These are phyloP conservation scores for Pseudois nayaur DNA, from an alignment of 2,113 vertebrate genomes.

Conservation along the genomic window DNA sequence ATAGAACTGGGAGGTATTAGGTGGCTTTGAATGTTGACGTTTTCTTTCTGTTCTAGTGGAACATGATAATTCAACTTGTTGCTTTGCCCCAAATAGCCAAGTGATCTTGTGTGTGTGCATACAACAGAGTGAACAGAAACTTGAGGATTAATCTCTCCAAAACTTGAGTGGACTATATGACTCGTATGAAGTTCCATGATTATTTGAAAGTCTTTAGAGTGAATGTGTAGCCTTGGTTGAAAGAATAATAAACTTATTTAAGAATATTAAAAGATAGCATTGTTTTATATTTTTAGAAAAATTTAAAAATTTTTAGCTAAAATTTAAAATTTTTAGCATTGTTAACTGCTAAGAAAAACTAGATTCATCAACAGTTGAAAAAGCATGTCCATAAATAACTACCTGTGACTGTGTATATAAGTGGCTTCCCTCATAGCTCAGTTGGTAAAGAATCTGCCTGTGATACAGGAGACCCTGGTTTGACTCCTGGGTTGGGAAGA, in stretches of 20 bases:
- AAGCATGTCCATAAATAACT: not conserved
- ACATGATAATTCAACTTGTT: slow-evolving; percentile 24
- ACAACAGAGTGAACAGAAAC: not conserved
- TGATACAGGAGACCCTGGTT: not conserved
- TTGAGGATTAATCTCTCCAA: not conserved
- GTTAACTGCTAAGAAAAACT: not conserved
- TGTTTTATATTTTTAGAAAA: not conserved
- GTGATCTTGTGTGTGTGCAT: not conserved
- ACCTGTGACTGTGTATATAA: not conserved
- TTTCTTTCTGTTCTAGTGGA: not conserved
- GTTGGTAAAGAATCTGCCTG: not conserved
- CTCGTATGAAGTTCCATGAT: not conserved
- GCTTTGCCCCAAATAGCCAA: not conserved
- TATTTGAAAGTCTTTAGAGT: not conserved
- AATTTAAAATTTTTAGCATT: not conserved
- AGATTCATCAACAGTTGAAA: not conserved
- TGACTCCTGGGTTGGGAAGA: not conserved
- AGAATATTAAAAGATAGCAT: not conserved
- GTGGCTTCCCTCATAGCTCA: not conserved
- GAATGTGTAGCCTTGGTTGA: not conserved
- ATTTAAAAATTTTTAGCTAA: not conserved
- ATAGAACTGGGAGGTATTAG: not conserved
- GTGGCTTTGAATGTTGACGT: not conserved
- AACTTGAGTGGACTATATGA: not conserved
- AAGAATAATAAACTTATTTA: not conserved